phyloP scores from a whole-genome alignment of 2,797 vertebrate species.

The Chaetophractus vellerosus region DNA sequence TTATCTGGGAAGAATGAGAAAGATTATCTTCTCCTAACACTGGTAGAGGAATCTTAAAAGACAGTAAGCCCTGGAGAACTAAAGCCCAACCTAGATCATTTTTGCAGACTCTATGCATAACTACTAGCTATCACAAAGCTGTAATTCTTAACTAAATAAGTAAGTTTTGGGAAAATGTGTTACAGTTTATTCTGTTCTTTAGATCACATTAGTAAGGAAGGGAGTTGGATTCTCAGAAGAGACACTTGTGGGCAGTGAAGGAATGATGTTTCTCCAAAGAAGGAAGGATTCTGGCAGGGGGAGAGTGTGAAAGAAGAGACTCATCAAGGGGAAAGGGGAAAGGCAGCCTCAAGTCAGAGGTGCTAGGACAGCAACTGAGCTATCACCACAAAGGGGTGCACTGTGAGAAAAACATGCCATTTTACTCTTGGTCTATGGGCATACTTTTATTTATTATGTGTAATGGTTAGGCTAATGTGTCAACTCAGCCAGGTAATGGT shows the following conservation, averaged over 20 bases:
- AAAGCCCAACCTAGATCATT: not conserved
- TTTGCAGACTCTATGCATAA: not conserved
- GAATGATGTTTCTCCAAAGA: not conserved
- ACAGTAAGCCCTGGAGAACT: not conserved
- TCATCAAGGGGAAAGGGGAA: not conserved
- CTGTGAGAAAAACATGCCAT: not conserved
- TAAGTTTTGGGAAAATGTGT: not conserved
- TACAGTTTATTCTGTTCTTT: not conserved
- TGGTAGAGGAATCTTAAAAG: slow-evolving; percentile 12
- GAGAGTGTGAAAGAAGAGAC: not conserved
- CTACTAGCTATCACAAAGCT: not conserved
- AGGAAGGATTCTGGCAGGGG: not conserved
- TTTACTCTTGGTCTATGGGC: not conserved
- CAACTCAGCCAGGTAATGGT: too few relatives aligned
- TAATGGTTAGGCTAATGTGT: too few relatives aligned
- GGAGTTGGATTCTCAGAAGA: not conserved
- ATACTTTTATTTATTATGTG: not conserved
- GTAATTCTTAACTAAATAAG: not conserved
- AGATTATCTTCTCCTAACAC: not conserved
- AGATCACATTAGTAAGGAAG: not conserved
- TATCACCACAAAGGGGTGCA: not conserved
- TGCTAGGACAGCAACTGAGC: not conserved
- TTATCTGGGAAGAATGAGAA: slow-evolving; percentile 37
- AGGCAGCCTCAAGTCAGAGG: not conserved
- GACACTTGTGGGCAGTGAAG: not conserved